These are phyloP conservation scores for Cuniculus paca DNA, from an alignment of 2,797 vertebrate species.

Conservation along the genomic window DNA sequence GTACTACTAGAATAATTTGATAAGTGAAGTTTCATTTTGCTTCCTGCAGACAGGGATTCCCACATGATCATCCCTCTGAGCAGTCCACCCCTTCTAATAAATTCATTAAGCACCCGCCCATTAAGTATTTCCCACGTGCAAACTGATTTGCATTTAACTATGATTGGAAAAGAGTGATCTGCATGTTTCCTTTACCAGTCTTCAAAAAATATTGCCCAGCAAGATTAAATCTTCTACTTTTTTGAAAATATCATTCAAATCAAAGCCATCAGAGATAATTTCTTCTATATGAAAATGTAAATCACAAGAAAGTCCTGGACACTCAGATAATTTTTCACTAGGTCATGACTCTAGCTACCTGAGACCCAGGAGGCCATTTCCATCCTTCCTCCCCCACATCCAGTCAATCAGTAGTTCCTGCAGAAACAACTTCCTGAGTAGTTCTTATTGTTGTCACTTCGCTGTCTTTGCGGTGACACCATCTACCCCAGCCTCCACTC, in stretches of 20 bases:
- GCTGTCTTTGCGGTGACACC: neutral
- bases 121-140: neutral
- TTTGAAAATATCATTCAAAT: neutral
- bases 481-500: neutral
- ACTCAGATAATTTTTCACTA: neutral
- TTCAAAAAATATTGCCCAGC: neutral
- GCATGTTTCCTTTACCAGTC: neutral
- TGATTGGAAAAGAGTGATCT: neutral
- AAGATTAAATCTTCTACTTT: neutral
- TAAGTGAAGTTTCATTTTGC: neutral
- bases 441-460: neutral
- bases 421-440: neutral
- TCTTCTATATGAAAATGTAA: constrained; percentile 16
- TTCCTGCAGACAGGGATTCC: neutral
- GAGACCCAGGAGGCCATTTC: neutral
- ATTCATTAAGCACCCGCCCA: too few species aligned
- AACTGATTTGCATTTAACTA: neutral
- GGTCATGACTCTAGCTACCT: neutral
- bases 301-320: neutral
- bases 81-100: neutral
- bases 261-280: neutral
- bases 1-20: neutral
- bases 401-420: neutral
- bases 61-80: neutral
- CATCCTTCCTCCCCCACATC: neutral